Conservation (phyloP, 2,797 vertebrate genomes). For the Macrochelys suwanniensis region DNA sequence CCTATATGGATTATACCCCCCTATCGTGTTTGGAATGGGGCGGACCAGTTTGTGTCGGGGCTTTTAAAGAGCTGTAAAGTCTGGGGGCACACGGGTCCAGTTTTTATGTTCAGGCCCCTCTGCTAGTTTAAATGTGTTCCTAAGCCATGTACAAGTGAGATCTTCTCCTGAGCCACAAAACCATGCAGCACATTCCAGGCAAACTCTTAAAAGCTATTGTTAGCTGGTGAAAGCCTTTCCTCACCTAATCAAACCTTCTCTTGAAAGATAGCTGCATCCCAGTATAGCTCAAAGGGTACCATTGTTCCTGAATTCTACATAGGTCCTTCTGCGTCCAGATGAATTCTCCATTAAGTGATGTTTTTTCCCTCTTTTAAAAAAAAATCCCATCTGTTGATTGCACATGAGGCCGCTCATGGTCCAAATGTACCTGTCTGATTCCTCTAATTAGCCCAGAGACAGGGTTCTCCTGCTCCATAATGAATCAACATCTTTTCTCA, state of each 20-base stretch:
- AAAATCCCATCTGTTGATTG: not conserved
- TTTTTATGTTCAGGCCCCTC: not conserved
- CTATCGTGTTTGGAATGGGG: not conserved
- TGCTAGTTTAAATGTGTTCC: not conserved
- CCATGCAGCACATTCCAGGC: not conserved
- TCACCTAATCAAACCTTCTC: not conserved
- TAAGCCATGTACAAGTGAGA: not conserved
- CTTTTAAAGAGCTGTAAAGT: not conserved
- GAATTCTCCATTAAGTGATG: not conserved
- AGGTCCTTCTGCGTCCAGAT: not conserved
- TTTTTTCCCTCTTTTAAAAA: not conserved
- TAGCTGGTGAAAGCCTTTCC: not conserved
- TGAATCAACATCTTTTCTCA: not conserved
- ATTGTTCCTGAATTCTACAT: not conserved
- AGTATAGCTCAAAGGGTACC: not conserved
- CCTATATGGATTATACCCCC: not conserved
- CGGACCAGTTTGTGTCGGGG: not conserved
- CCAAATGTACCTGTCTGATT: fast-evolving
- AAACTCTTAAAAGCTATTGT: not conserved
- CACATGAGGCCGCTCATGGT: not conserved
- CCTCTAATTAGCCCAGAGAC: not conserved
- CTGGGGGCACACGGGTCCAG: fast-evolving
- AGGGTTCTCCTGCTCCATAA: not conserved
- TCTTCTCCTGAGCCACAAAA: not conserved
- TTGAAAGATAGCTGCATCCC: fast-evolving